Conservation (phyloP, 2,797 vertebrate species). For the Steatocranus sp. region DNA sequence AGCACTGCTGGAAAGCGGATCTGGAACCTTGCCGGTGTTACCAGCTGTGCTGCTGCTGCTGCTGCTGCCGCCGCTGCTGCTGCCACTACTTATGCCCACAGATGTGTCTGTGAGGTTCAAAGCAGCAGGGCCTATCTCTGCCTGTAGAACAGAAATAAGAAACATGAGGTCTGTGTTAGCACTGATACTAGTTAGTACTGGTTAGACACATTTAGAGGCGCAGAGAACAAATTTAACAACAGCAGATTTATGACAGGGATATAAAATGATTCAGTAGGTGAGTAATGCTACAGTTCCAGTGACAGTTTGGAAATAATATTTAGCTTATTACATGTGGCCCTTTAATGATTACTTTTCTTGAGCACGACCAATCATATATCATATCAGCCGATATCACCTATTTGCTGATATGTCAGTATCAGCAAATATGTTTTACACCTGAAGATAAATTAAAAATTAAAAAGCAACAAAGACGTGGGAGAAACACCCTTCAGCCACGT, state of each 20-base stretch:
- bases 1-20: not conserved
- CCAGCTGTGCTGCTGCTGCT: not conserved
- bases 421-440: not conserved
- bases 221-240: not conserved
- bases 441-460: not conserved
- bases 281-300: not conserved
- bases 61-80: not conserved
- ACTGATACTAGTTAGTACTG: not conserved
- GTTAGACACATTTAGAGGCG: not conserved
- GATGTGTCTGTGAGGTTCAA: conserved; percentile 70
- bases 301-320: not conserved
- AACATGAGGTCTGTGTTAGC: not conserved
- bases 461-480: not conserved
- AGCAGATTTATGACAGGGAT: not conserved
- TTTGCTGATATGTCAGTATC: not conserved
- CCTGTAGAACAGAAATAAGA: conserved; percentile 36
- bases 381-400: not conserved
- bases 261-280: not conserved
- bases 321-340: not conserved
- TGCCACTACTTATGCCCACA: conserved; percentile 7
- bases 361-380: not conserved
- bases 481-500: not conserved
- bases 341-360: not conserved
- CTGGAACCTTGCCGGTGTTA: conserved; percentile 17
- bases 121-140: conserved; percentile 73